Percentiles rank a stretch among this genome's conserved stretches.
phyloP scores from a whole-genome alignment of 2,797 vertebrate genomes.

The Tapirus indicus region DNA sequence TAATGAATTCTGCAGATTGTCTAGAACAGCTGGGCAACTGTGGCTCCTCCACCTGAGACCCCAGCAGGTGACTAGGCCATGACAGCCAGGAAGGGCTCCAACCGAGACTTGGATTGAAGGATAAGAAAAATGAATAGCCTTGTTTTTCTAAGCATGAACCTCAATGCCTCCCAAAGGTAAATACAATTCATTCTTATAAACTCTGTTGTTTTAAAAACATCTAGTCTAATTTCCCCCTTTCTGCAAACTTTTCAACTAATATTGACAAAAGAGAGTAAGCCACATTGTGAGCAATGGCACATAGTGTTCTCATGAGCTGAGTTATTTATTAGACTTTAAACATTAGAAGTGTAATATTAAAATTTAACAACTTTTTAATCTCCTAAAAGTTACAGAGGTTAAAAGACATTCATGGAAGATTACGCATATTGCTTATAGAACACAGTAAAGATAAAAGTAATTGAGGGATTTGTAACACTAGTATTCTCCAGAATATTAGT shows the following conservation, averaged over 20 bases:
- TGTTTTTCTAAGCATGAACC: not conserved
- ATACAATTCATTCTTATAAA: not conserved
- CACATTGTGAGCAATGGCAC: not conserved
- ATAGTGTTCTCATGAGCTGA: not conserved
- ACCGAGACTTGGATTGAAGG: not conserved
- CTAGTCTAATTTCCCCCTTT: not conserved
- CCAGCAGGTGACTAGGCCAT: constrained; percentile 55
- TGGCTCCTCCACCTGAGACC: constrained; percentile 66
- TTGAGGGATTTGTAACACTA: not conserved
- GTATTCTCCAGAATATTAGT: not conserved
- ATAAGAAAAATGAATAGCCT: not conserved
- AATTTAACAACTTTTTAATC: constrained; percentile 22
- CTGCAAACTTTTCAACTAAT: not conserved
- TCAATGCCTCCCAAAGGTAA: not conserved
- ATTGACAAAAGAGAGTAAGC: constrained; percentile 37
- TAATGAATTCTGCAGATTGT: constrained; percentile 70
- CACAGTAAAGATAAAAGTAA: not conserved
- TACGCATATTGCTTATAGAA: not conserved
- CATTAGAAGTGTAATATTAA: not conserved
- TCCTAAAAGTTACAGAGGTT: not conserved
- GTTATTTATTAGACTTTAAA: constrained; percentile 42
- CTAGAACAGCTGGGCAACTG: constrained; percentile 64
- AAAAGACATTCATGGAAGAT: constrained; percentile 5
- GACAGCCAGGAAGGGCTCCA: constrained; percentile 1
- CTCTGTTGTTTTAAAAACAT: constrained; percentile 46